Evolutionary conservation across 2,888 invertebrate species (phyloP).

Genomic region (Anorthoa munda): DNA sequence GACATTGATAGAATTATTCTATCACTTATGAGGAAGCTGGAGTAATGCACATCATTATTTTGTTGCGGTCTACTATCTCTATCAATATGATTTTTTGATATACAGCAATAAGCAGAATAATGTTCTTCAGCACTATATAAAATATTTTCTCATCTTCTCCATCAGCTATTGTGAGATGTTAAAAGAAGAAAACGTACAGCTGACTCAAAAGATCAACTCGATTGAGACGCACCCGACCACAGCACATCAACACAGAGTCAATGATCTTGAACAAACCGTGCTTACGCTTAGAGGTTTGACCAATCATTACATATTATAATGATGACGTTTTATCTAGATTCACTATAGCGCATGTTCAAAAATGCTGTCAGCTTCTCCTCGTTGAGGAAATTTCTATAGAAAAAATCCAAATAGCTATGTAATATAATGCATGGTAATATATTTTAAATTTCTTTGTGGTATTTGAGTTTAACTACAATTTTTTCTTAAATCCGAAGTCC

Average conservation of each 20-base stretch:
- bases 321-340: neutral
- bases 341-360: neutral
- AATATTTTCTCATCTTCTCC: neutral
- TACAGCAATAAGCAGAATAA: neutral
- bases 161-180: conserved; percentile 91
- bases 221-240: conserved; percentile 77
- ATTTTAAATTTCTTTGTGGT: neutral
- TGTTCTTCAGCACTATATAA: neutral
- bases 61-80: neutral
- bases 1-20: too few species aligned
- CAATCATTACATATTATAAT: neutral
- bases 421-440: neutral
- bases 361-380: too few species aligned
- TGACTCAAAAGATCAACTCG: conserved; percentile 80
- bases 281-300: conserved; percentile 85
- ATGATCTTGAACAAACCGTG: conserved; percentile 89
- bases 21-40: too few species aligned
- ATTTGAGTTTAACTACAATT: neutral
- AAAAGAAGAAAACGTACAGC: conserved; percentile 91
- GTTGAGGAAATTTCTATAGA: too few species aligned
- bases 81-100: neutral
- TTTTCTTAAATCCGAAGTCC: neutral
- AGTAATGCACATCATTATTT: neutral
- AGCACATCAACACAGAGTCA: conserved; percentile 80
- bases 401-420: too few species aligned